Evolutionary conservation across 2,888 invertebrate species (phyloP), one percentile per base, ranked within the genome.

Genomic region (Protophormia terraenovae): DNA sequence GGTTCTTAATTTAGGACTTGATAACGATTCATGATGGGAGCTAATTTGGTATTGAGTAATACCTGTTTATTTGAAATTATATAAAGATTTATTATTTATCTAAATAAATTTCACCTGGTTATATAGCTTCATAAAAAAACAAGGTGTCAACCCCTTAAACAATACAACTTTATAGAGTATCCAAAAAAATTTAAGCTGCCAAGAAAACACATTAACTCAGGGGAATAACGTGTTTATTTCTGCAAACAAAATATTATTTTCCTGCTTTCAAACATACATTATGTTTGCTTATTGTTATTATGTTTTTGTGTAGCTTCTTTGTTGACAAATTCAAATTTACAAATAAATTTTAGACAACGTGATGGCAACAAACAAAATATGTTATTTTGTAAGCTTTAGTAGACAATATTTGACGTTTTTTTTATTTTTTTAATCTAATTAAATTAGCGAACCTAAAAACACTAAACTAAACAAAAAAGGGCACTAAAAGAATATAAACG

Each of bases 401-500:
- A 41, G 22, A 45, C 45, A 67, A 67, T 73, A 55, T 69, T 47
- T 35, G 41, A 76, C 41, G 6, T 45, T 79, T 12, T 64, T 41
- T 7, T 64, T n/a, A 16, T 73, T 58, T 66, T 69, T 67, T 50
- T 19, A 69, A 75, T 75, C 81, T 85, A 85, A 85, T 85, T 85
- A 73, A 85, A 85, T 85, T 85, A 85, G 78, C 60, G 60, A 14
- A 73, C 67, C 66, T 76, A 76, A n/a, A n/a, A 80, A 83, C 55
- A 83, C 60, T 60, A 35, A 35, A 60, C 66, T 50, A 62, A 71
- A 62, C 27, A 76, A 32, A 55, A 55, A 66, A 16, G 24, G 8
- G 10, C n/a, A 45, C 1, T 58, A 3, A 47, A 19, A 60, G 47
- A 58, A 47, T 22, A n/a, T n/a, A n/a, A n/a, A n/a, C n/a, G 60